phyloP scores from a whole-genome alignment of 2,797 vertebrate genomes.

The Pteronotus mesoamericanus region DNA sequence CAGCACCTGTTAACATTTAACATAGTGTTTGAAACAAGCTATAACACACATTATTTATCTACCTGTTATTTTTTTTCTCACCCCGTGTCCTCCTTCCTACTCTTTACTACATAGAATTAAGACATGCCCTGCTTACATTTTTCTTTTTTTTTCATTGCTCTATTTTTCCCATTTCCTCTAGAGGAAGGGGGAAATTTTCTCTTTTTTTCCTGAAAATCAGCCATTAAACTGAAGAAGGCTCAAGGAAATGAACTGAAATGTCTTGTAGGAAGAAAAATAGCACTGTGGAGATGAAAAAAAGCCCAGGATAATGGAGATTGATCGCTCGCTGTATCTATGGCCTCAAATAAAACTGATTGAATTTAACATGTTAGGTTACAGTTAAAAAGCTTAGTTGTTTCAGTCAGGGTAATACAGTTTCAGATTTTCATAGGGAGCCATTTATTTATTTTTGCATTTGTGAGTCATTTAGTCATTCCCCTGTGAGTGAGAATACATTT shows the following conservation, averaged over 20 bases:
- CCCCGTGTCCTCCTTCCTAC: not conserved
- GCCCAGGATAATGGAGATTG: conserved; percentile 80
- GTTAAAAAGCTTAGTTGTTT: conserved; percentile 80
- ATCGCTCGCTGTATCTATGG: conserved; percentile 75
- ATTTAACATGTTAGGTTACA: conserved; percentile 81
- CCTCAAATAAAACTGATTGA: conserved; percentile 81
- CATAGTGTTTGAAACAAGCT: conserved; percentile 45
- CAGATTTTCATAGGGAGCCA: conserved; percentile 79
- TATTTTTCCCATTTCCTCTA: conserved; percentile 42
- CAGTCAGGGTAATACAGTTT: conserved; percentile 76
- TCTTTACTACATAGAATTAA: not conserved
- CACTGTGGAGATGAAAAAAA: conserved; percentile 66
- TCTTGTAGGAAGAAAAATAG: conserved; percentile 81
- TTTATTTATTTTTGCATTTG: conserved; percentile 87
- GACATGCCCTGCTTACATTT: not conserved
- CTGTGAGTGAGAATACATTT: conserved; percentile 83
- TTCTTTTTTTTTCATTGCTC: not conserved
- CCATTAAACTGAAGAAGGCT: conserved; percentile 78
- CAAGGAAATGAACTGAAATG: conserved; percentile 81
- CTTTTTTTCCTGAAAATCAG: conserved; percentile 61
- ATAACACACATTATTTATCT: conserved; percentile 18
- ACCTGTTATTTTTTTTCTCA: conserved; percentile 32
- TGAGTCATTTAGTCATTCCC: conserved; percentile 84
- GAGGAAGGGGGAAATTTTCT: conserved; percentile 39
- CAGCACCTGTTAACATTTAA: conserved; percentile 69